Evolutionary conservation across 1,140 invertebrate genomes (phyloP).

Genomic region (Drosophila littoralis): DNA sequence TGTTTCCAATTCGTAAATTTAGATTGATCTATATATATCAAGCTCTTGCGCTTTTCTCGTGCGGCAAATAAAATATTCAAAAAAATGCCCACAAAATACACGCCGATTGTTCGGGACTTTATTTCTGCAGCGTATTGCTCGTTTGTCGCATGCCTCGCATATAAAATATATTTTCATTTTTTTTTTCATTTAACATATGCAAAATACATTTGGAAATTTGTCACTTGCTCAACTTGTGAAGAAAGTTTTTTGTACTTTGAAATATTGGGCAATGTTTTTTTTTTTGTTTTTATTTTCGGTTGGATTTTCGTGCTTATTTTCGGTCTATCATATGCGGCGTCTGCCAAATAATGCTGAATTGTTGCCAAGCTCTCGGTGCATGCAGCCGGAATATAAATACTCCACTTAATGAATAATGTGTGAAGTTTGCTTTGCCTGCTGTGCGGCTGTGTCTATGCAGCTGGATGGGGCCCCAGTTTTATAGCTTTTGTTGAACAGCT

Average conservation of each 20-base stretch:
- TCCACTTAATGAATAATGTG: constrained; percentile 11
- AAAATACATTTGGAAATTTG: constrained; percentile 65
- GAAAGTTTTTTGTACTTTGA: constrained; percentile 74
- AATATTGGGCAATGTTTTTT: constrained; percentile 39
- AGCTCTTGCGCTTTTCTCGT: no score
- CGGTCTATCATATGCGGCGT: constrained; percentile 39
- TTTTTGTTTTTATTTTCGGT: constrained; percentile 29
- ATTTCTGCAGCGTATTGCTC: constrained; percentile 20
- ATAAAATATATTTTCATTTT: constrained; percentile 44
- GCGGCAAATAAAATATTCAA: neutral
- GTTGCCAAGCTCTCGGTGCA: constrained; percentile 35
- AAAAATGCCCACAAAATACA: neutral
- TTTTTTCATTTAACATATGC: constrained; percentile 49
- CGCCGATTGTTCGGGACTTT: constrained; percentile 14
- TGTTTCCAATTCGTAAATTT: no score
- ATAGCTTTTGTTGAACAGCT: neutral
- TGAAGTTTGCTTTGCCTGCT: constrained; percentile 4
- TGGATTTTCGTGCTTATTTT: constrained; percentile 14
- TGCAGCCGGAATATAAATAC: constrained; percentile 52
- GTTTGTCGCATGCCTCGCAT: constrained; percentile 59
- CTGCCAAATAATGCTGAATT: constrained; percentile 55
- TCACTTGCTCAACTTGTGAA: constrained; percentile 49
- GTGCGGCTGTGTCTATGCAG: constrained; percentile 4
- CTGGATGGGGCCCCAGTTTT: neutral
- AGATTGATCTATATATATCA: no score